Conservation (phyloP, 2,888 invertebrate genomes). For the Nomada fucata region DNA sequence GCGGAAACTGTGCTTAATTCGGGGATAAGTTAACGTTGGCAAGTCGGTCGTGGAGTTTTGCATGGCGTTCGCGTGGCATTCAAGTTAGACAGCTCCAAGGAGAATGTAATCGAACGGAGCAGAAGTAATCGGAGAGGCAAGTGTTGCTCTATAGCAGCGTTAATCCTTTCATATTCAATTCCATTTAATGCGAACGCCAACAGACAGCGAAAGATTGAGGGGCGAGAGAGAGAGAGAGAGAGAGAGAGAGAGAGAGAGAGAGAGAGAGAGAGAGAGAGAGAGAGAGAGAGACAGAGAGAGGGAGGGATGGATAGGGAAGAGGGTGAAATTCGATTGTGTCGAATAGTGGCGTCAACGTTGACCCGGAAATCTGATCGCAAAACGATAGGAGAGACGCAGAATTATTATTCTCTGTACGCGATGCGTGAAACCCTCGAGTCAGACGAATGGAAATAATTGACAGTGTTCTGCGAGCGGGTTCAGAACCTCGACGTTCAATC, state of each 20-base stretch:
- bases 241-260: background rate
- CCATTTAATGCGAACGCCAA: conserved; percentile 19
- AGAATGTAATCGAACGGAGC: conserved; percentile 39
- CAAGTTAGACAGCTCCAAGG: conserved; percentile 11
- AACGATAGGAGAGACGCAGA: conserved; percentile 31
- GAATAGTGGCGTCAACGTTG: conserved; percentile 34
- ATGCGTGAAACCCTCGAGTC: conserved; percentile 46
- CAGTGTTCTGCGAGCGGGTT: conserved; percentile 7
- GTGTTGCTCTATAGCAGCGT: conserved; percentile 23
- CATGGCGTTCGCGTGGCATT: background rate
- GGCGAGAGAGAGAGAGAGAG: background rate
- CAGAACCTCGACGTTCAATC: conserved; percentile 24
- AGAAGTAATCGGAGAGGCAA: conserved; percentile 47
- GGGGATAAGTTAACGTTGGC: conserved; percentile 17
- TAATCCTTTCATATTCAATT: conserved; percentile 51
- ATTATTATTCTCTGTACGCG: conserved; percentile 47
- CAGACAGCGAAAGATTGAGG: background rate
- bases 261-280: background rate
- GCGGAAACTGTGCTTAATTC: conserved; percentile 24
- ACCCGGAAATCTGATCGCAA: conserved; percentile 23
- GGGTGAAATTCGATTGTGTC: background rate
- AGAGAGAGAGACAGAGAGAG: background rate
- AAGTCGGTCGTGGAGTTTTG: conserved; percentile 31
- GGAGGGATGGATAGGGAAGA: background rate
- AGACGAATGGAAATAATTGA: conserved; percentile 35